phyloP scores from a whole-genome alignment of 2,113 vertebrate genomes.

The Mastomys coucha region DNA sequence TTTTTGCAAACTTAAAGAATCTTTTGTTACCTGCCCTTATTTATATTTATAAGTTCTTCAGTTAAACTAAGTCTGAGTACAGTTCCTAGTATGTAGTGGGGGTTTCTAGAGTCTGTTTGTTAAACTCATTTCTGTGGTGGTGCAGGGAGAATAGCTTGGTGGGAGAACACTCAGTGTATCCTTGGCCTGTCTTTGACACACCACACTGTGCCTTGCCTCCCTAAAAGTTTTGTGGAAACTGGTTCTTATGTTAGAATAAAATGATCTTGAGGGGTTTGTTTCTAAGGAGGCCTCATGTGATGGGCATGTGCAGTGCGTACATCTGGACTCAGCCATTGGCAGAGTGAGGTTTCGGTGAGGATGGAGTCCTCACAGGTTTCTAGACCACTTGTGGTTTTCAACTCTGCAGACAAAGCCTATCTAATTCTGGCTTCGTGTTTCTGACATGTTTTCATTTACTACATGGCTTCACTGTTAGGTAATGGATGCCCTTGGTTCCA shows the following conservation, averaged over 20 bases:
- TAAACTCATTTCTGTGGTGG: not conserved
- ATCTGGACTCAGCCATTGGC: not conserved
- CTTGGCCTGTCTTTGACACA: not conserved
- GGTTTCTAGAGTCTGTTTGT: not conserved
- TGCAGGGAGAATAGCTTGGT: not conserved
- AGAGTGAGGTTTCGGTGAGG: not conserved
- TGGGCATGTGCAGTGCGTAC: not conserved
- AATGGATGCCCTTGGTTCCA: not conserved
- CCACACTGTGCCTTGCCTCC: not conserved
- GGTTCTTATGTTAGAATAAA: conserved; percentile 32
- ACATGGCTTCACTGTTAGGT: not conserved
- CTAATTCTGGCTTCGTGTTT: not conserved
- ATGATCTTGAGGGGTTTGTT: not conserved
- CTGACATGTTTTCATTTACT: not conserved
- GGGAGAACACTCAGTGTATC: not conserved
- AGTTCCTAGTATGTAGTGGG: not conserved
- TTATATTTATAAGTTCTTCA: not conserved
- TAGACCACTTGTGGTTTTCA: not conserved
- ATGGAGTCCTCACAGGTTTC: not conserved
- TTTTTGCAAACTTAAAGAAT: not conserved
- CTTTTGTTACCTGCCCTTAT: not conserved
- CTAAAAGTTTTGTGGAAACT: not conserved
- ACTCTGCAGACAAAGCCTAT: not conserved
- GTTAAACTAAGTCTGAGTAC: not conserved
- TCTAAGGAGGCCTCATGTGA: not conserved